These are phyloP conservation scores for Diorhabda sublineata DNA, from an alignment of 1,140 invertebrate species.

Conservation along the genomic window DNA sequence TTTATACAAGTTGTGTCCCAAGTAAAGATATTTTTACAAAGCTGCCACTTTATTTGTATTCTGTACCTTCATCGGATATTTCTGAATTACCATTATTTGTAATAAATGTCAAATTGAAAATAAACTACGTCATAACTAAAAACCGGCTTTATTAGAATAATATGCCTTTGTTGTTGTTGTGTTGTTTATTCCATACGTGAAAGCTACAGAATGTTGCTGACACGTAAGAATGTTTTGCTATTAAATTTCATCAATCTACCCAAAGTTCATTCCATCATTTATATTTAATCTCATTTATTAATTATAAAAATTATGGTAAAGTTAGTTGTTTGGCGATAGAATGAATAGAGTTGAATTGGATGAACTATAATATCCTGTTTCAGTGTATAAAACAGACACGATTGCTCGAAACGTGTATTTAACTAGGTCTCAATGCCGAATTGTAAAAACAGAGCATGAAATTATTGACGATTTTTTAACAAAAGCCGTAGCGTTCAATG, in stretches of 20 bases:
- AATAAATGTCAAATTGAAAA: not conserved
- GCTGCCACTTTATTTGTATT: not conserved
- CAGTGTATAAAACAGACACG: slow-evolving; percentile 41
- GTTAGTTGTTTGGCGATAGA: too few species aligned
- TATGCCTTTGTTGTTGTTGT: slow-evolving; percentile 1
- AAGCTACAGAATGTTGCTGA: not conserved
- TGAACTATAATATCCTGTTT: not conserved
- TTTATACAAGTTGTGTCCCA: too few species aligned
- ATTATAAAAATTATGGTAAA: too few species aligned
- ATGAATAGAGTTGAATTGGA: not conserved
- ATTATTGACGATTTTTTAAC: slow-evolving; percentile 17
- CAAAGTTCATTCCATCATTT: too few species aligned
- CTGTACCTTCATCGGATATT: not conserved
- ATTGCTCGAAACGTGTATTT: slow-evolving; percentile 48
- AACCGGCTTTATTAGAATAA: not conserved
- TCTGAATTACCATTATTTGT: not conserved
- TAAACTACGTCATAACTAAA: not conserved
- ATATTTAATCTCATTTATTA: too few species aligned
- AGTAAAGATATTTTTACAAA: not conserved
- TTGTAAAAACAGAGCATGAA: slow-evolving; percentile 40
- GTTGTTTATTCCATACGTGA: not conserved
- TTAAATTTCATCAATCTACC: too few species aligned
- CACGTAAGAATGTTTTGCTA: not conserved
- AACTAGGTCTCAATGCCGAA: slow-evolving; percentile 39
- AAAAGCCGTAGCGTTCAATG: not conserved